Base-by-base conservation (phyloP, 2,888 invertebrate genomes). In the Athalia cordata region DNA sequence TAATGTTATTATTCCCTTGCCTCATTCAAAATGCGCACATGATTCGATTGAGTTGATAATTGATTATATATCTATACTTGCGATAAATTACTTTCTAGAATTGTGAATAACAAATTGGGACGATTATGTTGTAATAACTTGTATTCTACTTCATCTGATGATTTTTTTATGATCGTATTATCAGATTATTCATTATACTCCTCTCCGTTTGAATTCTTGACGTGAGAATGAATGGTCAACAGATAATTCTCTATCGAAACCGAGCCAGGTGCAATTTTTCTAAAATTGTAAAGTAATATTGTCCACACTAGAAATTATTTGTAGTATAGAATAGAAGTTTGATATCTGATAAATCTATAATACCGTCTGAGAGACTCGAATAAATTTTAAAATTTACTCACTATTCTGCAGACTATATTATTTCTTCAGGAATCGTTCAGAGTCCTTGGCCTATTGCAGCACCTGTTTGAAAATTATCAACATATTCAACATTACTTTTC, bases 261-360 rank as follows among this genome's bases (percentile, higher is more conserved):
- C 78, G 78, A 78, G 78, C 78, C 78, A 74, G 72, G 74, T 78
- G 78, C 78, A 78, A 78, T 78, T 78, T 78, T 74, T 43, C 8
- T 64, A 55, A 64, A 75, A 78, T 52, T 74, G 72, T 62, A 11
- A 9, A 77, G 70, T 77, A 50, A 77, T 77, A 74, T 70, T 72
- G 43, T 47, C 47, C 78, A 72, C 49, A 70, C 50, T 78, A 74
- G 74, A 78, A 52, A 78, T 78, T 61, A 74, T 49, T 70, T 78
- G 78, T 78, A 78, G 52, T 75, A 78, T 78, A 77, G 70, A 62
- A 70, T 77, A 77, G 72, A 77, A 57, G 47, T 59, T 77, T 77
- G 59, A 68, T 68, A 77, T 77, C 45, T 66, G 62, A 55, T 68
- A 68, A 52, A 72, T 15, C 50, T 75, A 50, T 61, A 75, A 75